Conservation (phyloP, 2,888 invertebrate species). For the Sarcophaga carnaria region DNA sequence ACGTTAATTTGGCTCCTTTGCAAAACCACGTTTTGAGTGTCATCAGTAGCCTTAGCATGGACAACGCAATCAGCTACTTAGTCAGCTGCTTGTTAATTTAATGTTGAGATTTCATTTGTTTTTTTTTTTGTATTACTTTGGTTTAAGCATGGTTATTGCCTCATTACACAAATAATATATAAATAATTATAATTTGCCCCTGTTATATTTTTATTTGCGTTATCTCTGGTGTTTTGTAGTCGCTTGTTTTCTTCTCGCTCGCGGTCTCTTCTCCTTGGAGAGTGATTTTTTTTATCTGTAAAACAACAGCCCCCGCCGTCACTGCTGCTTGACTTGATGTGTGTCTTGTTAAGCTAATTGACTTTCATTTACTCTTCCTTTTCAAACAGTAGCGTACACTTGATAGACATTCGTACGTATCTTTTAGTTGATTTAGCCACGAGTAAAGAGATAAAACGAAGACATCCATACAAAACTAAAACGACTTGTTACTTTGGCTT, state of each 20-base stretch:
- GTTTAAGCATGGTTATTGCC: conserved; percentile 48
- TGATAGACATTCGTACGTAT: conserved; percentile 46
- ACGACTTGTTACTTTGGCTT: conserved; percentile 60
- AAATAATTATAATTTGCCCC: conserved; percentile 66
- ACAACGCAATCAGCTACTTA: conserved; percentile 13
- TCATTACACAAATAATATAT: conserved; percentile 38
- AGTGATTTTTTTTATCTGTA: conserved; percentile 14
- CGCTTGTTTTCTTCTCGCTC: conserved; percentile 63
- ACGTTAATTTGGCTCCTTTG: conserved; percentile 48
- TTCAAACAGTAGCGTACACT: conserved; percentile 46
- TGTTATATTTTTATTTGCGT: conserved; percentile 59
- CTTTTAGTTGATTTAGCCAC: conserved; percentile 55
- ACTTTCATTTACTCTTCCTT: conserved; percentile 72
- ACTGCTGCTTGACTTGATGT: conserved; percentile 63
- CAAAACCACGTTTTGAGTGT: conserved; percentile 26
- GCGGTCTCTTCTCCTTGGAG: conserved; percentile 24
- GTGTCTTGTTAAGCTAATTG: conserved; percentile 80
- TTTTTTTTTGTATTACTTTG: conserved; percentile 22
- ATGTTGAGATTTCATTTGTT: conserved; percentile 52
- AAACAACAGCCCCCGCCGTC: background rate
- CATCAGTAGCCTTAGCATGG: conserved; percentile 4
- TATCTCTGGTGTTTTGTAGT: conserved; percentile 68
- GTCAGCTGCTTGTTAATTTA: conserved; percentile 33
- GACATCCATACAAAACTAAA: background rate
- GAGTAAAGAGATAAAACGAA: background rate